Conservation (phyloP, 2,113 vertebrate species). For the Scortum barcoo region DNA sequence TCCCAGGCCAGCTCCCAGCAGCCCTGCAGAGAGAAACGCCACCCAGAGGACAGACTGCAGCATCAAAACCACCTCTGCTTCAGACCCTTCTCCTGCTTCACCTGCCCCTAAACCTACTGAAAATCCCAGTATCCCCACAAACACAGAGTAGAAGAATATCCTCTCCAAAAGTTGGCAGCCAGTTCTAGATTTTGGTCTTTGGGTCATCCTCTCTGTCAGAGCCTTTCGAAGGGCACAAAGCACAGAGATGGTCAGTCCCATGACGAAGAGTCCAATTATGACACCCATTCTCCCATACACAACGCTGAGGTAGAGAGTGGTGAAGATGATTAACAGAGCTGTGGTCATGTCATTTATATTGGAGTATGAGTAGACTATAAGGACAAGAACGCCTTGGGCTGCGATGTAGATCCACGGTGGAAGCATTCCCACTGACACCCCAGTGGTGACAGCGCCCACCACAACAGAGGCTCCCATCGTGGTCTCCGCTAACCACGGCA, state of each 20-base stretch:
- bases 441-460: constrained; percentile 56
- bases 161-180: constrained; percentile 58
- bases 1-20: constrained; percentile 73
- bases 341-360: constrained; percentile 71
- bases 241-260: constrained; percentile 45
- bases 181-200: constrained; percentile 15
- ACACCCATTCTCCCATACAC: constrained; percentile 58
- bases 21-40: constrained; percentile 61
- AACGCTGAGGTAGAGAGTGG: constrained; percentile 66
- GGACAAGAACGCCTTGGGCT: constrained; percentile 57
- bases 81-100: constrained; percentile 13
- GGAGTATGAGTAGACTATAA: constrained; percentile 57
- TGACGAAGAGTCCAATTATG: constrained; percentile 46
- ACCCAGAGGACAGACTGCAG: constrained; percentile 75
- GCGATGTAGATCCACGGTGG: constrained; percentile 56
- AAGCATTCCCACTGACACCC: constrained; percentile 48
- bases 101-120: constrained; percentile 57
- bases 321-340: constrained; percentile 72
- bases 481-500: constrained; percentile 37
- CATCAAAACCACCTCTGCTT: constrained; percentile 59
- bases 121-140: constrained; percentile 69
- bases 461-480: constrained; percentile 50
- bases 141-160: constrained; percentile 71
- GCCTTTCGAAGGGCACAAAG: constrained; percentile 54
- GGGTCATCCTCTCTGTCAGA: constrained; percentile 30